These are phyloP conservation scores for Notodonta dromedarius DNA, from an alignment of 2,888 invertebrate genomes.

Conservation along the genomic window DNA sequence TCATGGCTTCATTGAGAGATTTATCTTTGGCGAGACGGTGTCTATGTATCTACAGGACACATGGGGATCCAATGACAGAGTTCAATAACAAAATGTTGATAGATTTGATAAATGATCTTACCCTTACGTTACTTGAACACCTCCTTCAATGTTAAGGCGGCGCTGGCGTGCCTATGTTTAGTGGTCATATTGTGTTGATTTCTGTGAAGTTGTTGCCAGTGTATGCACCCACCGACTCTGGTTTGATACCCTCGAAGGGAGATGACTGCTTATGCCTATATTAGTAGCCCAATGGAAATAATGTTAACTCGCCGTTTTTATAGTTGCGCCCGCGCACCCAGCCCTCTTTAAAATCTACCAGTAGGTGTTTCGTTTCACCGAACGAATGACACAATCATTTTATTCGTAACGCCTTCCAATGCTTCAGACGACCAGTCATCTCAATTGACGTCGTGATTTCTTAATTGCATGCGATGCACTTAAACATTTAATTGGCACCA, in stretches of 20 bases:
- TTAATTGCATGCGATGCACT: conserved; percentile 6
- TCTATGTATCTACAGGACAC: neutral
- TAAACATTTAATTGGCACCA: conserved; percentile 1
- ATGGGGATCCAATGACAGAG: neutral
- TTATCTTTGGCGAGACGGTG: neutral
- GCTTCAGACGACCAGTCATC: neutral
- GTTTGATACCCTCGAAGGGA: too few species aligned
- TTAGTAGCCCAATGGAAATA: neutral
- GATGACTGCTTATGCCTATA: too few species aligned
- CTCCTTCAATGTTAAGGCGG: too few species aligned
- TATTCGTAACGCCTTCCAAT: neutral
- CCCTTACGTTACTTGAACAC: too few species aligned
- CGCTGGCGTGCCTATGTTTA: too few species aligned
- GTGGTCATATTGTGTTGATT: too few species aligned
- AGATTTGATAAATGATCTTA: too few species aligned
- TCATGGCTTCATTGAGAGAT: conserved; percentile 4
- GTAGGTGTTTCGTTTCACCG: conserved; percentile 4
- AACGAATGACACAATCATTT: conserved; percentile 5
- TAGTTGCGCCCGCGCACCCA: neutral
- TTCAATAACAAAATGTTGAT: neutral
- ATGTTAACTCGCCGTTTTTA: too few species aligned
- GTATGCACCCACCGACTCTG: too few species aligned
- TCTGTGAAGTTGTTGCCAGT: too few species aligned
- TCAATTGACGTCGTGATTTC: conserved; percentile 1
- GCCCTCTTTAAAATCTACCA: neutral